Evolutionary conservation across 64 coral and sea anemone species (phyloP).

Genomic region (Actinia equina): DNA sequence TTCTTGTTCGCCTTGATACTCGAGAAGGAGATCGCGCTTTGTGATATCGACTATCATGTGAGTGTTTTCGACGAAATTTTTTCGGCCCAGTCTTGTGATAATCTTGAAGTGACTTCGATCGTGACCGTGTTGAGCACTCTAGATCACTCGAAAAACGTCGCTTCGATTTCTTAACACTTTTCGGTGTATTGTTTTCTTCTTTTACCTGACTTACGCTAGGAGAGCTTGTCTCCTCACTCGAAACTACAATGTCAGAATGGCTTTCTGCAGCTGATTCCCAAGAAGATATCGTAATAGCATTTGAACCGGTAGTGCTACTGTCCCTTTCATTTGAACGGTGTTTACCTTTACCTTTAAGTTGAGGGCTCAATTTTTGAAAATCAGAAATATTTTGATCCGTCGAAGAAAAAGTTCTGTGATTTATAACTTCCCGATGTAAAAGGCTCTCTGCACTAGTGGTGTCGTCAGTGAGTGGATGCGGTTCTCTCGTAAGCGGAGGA

Average conservation of each 20-base stretch:
- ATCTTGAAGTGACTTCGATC: not conserved
- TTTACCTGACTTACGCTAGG: slow-evolving; percentile 6
- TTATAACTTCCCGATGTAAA: not conserved
- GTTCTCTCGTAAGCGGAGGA: not conserved
- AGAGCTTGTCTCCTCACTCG: not conserved
- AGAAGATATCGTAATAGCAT: not conserved
- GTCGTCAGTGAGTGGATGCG: not conserved
- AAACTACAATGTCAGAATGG: not conserved
- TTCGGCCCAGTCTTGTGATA: not conserved
- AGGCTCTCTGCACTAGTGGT: not conserved
- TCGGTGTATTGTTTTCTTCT: not conserved
- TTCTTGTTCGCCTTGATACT: not conserved
- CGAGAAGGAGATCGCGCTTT: not conserved
- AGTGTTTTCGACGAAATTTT: not conserved
- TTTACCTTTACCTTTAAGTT: not conserved
- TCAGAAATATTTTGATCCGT: not conserved
- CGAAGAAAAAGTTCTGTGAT: not conserved
- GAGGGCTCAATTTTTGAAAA: not conserved
- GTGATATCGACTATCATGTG: not conserved
- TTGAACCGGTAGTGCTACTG: not conserved
- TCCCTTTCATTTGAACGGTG: not conserved
- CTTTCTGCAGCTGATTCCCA: not conserved
- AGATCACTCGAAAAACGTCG: not conserved
- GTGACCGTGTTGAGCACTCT: not conserved
- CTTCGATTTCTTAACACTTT: not conserved